Conservation (phyloP, 2,113 vertebrate genomes). For the Agelaius phoeniceus region DNA sequence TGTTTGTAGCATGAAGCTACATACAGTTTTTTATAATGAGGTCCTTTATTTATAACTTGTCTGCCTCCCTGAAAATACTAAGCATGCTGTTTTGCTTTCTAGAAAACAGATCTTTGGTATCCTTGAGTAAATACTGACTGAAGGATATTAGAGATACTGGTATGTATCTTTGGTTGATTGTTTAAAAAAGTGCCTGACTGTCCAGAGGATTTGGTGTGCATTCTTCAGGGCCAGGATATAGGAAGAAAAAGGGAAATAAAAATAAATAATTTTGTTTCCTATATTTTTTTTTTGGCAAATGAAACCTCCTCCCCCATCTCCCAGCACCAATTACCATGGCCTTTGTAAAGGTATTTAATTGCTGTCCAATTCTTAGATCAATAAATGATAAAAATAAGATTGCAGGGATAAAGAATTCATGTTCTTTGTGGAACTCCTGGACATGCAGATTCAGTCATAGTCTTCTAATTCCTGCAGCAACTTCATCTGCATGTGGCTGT, state of each 20-base stretch:
- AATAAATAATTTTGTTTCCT: neutral
- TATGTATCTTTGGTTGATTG: neutral
- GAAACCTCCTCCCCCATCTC: fast-evolving
- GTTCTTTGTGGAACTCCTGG: neutral
- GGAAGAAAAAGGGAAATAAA: neutral
- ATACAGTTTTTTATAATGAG: neutral
- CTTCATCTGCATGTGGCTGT: neutral
- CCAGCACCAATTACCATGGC: fast-evolving
- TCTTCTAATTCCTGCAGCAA: neutral
- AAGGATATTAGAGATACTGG: neutral
- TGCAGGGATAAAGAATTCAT: neutral
- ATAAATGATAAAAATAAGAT: neutral
- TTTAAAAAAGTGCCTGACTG: neutral
- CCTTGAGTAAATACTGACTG: neutral
- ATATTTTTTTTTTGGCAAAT: neutral
- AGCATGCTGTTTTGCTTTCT: neutral
- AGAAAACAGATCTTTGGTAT: neutral
- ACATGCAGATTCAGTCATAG: neutral
- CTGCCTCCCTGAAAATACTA: neutral
- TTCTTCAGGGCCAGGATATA: neutral
- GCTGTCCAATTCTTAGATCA: neutral
- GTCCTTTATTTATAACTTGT: neutral
- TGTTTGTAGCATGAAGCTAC: neutral
- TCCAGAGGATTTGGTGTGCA: neutral
- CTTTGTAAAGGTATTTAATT: neutral